phyloP scores from a whole-genome alignment of 1,140 invertebrate species.

The Carcinoscorpius rotundicauda region DNA sequence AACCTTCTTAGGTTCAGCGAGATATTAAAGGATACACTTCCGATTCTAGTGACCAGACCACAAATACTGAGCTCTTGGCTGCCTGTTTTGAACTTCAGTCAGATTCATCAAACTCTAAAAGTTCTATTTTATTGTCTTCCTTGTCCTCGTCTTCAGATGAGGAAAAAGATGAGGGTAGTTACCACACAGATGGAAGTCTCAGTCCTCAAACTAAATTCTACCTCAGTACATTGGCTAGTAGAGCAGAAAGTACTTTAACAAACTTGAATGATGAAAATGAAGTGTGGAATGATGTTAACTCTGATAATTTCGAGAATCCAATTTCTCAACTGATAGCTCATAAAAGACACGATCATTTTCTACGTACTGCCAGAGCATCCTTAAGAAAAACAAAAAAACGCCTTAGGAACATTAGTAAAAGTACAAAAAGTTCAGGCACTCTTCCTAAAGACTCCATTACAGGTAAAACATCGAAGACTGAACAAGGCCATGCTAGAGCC shows the following conservation, averaged over 20 bases:
- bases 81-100: constrained; percentile 9
- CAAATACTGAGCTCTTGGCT: constrained; percentile 9
- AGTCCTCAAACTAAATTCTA: constrained; percentile 9
- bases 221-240: constrained; percentile 5
- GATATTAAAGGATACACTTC: constrained; percentile 55
- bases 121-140: constrained; percentile 12
- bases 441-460: background rate
- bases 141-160: constrained; percentile 18
- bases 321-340: constrained; percentile 30
- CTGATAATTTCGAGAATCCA: constrained; percentile 11
- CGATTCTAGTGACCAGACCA: constrained; percentile 21
- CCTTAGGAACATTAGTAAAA: background rate
- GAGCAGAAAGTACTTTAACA: constrained; percentile 2
- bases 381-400: constrained; percentile 1
- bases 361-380: constrained; percentile 5
- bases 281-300: constrained; percentile 6
- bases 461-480: background rate
- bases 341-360: constrained; percentile 24
- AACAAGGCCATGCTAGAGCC: background rate
- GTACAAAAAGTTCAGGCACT: background rate
- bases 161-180: background rate
- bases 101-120: background rate
- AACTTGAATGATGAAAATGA: constrained; percentile 5
- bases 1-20: constrained; percentile 42
- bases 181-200: background rate